Percentiles rank a stretch among this genome's conserved stretches.
phyloP scores from a whole-genome alignment of 2,113 vertebrate species.

The Apeltes quadracus region DNA sequence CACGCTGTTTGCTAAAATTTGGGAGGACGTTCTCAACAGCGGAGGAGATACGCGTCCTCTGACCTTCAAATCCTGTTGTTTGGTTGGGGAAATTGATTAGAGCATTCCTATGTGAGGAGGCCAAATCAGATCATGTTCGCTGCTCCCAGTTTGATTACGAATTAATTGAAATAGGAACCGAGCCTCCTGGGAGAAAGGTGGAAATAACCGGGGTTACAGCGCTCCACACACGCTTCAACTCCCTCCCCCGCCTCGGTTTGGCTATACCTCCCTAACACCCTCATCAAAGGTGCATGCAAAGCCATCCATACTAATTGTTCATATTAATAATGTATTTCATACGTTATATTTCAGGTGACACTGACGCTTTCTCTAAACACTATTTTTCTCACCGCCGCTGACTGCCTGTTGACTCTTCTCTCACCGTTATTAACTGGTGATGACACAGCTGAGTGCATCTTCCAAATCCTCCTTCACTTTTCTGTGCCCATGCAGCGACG shows the following conservation, averaged over 20 bases:
- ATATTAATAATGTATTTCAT: too few species aligned
- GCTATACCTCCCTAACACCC: constrained; percentile 25
- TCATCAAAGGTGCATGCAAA: constrained; percentile 53
- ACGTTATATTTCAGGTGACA: too few species aligned
- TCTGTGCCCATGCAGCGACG: too few species aligned
- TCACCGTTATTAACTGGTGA: too few species aligned
- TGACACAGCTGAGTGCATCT: too few species aligned
- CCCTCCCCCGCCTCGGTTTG: constrained; percentile 46
- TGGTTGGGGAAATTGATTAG: constrained; percentile 67
- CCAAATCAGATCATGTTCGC: constrained; percentile 80
- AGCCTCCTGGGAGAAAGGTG: constrained; percentile 41
- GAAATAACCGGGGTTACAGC: constrained; percentile 59
- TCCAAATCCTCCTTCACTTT: too few species aligned
- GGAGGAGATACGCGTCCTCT: constrained; percentile 51
- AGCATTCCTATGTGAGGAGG: constrained; percentile 49
- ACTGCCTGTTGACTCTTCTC: too few species aligned
- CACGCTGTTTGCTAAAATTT: constrained; percentile 48
- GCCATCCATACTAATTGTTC: constrained; percentile 61
- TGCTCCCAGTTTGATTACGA: constrained; percentile 71
- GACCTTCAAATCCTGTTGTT: constrained; percentile 60
- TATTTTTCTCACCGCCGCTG: too few species aligned
- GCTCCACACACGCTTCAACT: constrained; percentile 32
- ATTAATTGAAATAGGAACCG: constrained; percentile 72
- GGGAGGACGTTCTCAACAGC: constrained; percentile 56
- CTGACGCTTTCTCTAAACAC: too few species aligned